A percentile compares a stretch with the other conserved stretches of the same genome.
Conservation (phyloP, 2,888 invertebrate species). For the Sinotaia quadrata region DNA sequence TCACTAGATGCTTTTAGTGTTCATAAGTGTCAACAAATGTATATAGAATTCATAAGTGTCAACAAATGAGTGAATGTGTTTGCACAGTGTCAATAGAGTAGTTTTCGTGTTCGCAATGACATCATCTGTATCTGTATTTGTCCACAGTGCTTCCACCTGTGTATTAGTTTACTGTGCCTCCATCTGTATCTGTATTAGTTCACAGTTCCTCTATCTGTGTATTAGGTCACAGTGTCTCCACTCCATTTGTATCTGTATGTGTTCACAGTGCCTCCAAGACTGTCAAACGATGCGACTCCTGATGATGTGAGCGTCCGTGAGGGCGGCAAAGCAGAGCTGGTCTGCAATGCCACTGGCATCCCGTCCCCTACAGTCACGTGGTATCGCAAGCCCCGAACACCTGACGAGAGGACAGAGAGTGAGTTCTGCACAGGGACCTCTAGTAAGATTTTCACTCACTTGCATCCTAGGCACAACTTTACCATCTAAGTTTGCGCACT, state of each 20-base stretch:
- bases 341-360: constrained; percentile 82
- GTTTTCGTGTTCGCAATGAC: no score
- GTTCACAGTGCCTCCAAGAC: constrained; percentile 92
- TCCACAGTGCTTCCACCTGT: no score
- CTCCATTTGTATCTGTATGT: background rate
- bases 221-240: background rate
- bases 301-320: constrained; percentile 89
- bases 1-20: no score
- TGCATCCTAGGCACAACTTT: constrained; percentile 7
- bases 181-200: no score
- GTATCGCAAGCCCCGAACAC: constrained; percentile 74
- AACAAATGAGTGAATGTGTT: no score
- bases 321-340: constrained; percentile 92
- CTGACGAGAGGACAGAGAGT: constrained; percentile 43
- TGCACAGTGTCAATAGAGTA: no score
- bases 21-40: no score
- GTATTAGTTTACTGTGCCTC: no score
- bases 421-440: constrained; percentile 41
- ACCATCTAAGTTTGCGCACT: background rate
- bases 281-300: constrained; percentile 86
- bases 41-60: no score
- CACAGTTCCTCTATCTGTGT: no score
- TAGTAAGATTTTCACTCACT: constrained; percentile 39
- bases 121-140: no score
- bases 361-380: constrained; percentile 94